phyloP scores from a whole-genome alignment of 2,888 invertebrate genomes.

The Malthinus seriepunctatus region DNA sequence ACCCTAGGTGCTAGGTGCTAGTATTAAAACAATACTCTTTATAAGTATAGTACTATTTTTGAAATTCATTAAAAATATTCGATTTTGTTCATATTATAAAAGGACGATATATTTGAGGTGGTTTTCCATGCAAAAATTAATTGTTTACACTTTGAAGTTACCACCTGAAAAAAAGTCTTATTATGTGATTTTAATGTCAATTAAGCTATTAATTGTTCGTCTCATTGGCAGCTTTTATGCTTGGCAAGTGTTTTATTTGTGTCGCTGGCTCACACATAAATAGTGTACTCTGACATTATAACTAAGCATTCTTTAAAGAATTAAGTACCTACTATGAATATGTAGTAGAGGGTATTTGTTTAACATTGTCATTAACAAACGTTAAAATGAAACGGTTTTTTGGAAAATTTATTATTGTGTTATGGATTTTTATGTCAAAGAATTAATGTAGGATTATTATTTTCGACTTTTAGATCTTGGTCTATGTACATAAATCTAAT shows the following conservation, averaged over 20 bases:
- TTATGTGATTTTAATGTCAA: constrained; percentile 43
- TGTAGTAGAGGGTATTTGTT: not conserved
- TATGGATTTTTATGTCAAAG: not conserved
- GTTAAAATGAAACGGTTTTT: not conserved
- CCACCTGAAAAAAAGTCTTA: not conserved
- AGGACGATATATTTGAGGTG: too few relatives aligned
- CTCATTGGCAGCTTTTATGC: constrained; percentile 38
- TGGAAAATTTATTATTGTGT: not conserved
- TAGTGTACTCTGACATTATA: constrained; percentile 35
- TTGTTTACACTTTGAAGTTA: too few relatives aligned
- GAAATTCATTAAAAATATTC: too few relatives aligned
- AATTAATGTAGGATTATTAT: not conserved
- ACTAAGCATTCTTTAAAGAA: constrained; percentile 15
- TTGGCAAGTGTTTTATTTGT: constrained; percentile 46
- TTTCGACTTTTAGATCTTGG: too few relatives aligned
- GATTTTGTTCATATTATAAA: too few relatives aligned
- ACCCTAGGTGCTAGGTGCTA: too few relatives aligned
- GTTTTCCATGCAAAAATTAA: too few relatives aligned
- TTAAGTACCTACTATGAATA: constrained; percentile 10
- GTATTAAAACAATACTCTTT: too few relatives aligned
- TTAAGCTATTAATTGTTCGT: constrained; percentile 41
- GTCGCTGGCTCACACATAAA: constrained; percentile 43
- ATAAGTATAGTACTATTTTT: too few relatives aligned
- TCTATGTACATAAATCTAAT: too few relatives aligned
- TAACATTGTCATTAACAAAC: not conserved